Percentiles rank a stretch among this genome's conserved stretches.
Evolutionary conservation across 2,797 vertebrate species (phyloP).

Genomic region (Diglossa cyanea): DNA sequence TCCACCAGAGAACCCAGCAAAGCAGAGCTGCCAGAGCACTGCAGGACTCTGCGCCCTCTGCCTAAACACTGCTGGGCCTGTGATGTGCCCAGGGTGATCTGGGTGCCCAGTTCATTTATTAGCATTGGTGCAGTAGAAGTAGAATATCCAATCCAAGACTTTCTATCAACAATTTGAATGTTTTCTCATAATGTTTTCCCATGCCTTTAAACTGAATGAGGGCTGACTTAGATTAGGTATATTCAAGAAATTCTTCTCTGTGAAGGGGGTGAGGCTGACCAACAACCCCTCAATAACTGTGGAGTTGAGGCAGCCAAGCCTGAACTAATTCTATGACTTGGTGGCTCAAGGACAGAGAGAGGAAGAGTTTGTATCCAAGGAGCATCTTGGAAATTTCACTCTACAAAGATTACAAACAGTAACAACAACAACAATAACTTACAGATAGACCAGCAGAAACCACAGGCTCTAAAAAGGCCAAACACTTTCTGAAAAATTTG

Average conservation of each 20-base stretch:
- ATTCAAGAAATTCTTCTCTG: background rate
- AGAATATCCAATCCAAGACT: too few relatives aligned
- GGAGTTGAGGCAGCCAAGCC: background rate
- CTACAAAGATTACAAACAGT: background rate
- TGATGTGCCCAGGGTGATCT: rapidly evolving
- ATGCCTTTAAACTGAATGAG: background rate
- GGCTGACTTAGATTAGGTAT: background rate
- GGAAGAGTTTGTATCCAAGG: background rate
- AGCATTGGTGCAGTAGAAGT: background rate
- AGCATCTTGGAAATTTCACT: background rate
- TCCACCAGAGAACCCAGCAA: rapidly evolving
- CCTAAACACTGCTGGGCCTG: background rate
- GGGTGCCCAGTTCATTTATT: background rate
- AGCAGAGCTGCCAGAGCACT: background rate
- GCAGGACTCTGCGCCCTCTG: background rate
- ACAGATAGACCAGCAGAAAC: background rate
- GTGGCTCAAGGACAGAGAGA: background rate
- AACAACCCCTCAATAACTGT: background rate
- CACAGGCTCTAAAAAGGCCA: background rate
- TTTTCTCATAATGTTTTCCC: background rate
- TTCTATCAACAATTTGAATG: rapidly evolving
- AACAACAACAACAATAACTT: background rate
- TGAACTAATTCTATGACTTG: background rate
- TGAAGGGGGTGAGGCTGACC: background rate
- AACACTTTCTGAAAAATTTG: background rate